Evolutionary conservation across 1,140 invertebrate genomes (phyloP), one percentile per base, ranked within the genome.

Genomic region (Holcopasites calliopsidis): DNA sequence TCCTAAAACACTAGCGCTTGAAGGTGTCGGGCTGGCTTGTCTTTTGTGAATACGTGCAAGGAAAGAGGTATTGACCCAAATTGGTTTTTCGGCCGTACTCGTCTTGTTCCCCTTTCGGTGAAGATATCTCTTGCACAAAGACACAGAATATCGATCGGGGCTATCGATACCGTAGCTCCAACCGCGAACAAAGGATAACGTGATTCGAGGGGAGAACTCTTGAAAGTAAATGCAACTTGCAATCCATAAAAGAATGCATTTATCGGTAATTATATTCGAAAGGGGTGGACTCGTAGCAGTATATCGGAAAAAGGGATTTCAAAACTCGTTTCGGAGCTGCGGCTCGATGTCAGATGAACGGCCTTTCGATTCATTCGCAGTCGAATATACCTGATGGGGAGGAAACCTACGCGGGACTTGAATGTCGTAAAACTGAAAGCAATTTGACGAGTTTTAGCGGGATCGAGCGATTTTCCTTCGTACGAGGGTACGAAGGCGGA

Each of bases 381-480:
- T 55, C 28, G 40, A 73, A 73, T 52, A 77, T 57, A 31, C 47
- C 23, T 26, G 7, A 33, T 38, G 21, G 11, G 42, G 21, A 47
- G 54, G 33, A 65, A 65, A 76, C 55, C 69, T 62, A 73, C 38
- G 40, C 23, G 26, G 49, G 26, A 16, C 21, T 40, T 18, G 68
- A 23, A 54, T 35, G 35, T 64, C 58, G 42, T 62, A 78, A 77
- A 69, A 82, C 58, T 71, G 58, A 33, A 57, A 44, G 61, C 62
- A 50, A 79, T 83, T 83, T 79, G 50, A 50, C 50, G 71, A 55
- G 54, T 82, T 79, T 49, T 49, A 75, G 52, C 42, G 13, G 40
- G 18, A 40, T 16, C n/a, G 31, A 33, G n/a, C 71, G 13, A 60
- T 76, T 73, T 62, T 38, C 40, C 31, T 73, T 47, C 28, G 44